phyloP scores from a whole-genome alignment of 2,113 vertebrate species.

The Dipodomys stephensi region DNA sequence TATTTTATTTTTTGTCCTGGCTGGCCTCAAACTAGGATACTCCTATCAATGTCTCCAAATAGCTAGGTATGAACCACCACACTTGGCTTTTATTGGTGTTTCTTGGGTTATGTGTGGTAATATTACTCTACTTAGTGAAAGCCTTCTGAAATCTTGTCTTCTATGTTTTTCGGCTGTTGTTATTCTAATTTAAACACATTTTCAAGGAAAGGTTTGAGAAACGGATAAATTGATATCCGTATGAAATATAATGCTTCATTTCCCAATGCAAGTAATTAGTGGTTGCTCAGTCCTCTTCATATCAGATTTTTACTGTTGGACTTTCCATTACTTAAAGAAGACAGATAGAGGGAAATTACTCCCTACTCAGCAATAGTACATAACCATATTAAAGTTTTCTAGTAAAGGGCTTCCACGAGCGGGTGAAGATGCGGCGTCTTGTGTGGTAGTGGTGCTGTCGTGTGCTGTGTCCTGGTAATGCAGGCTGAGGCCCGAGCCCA shows the following conservation, averaged over 20 bases:
- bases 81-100: background rate
- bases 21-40: no score
- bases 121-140: constrained; percentile 16
- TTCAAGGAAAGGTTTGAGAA: background rate
- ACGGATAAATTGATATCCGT: background rate
- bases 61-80: no score
- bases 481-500: no score
- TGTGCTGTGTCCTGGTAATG: no score
- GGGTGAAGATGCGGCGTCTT: no score
- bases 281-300: background rate
- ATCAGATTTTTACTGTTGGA: background rate
- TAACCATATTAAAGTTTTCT: no score
- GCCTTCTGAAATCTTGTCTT: constrained; percentile 32
- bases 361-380: background rate
- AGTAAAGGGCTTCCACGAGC: no score
- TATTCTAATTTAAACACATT: constrained; percentile 34
- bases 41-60: no score
- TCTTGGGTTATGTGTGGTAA: background rate
- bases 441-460: no score
- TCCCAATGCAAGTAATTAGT: background rate
- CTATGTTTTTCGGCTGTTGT: constrained; percentile 9
- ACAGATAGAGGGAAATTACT: constrained; percentile 1
- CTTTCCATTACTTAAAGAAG: background rate
- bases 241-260: constrained; percentile 23
- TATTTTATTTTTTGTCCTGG: no score